Evolutionary conservation across 2,113 vertebrate genomes (phyloP), one percentile per base, ranked within the genome.

Genomic region (Micronisus gabar): DNA sequence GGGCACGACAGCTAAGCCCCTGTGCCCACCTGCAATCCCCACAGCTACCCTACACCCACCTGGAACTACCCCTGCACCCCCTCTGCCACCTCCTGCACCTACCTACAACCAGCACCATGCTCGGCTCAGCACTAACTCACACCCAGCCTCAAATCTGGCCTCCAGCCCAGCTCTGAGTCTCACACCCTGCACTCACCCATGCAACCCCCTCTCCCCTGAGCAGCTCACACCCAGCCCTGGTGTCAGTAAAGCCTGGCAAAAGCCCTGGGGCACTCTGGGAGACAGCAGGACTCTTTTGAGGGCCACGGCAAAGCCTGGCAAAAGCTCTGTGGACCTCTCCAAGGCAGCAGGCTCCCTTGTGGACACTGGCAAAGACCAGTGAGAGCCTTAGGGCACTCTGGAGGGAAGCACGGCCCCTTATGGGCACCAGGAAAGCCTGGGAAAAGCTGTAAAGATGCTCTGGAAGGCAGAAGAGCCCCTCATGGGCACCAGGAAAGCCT

Each of bases 301-400:
- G 15, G 27, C 29, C 15, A 10, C 1, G 1, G n/a, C 7, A 38
- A 50, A 62, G 34, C 45, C 45, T 3, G 1, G 8, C 21, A 25
- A 78, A 25, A 63, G 58, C 36, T 27, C n/a, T 25, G 9, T 13
- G 14, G 61, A 53, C 32, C 48, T 43, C 32, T 22, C 14, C 6
- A 41, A 52, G 59, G 47, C 59, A 40, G 16, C 36, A 40, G 59
- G 22, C 47, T 26, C 36, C 17, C 29, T 32, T 34, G 36, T 12
- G 13, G 58, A 34, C 29, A 10, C 29, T 52, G 36, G 17, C 48
- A 53, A 80, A 66, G 38, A 12, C 14, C 25, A 22, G 61, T 1
- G 3, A 45, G 66, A 66, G 40, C 32, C 32, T 26, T 65, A 36
- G 36, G 17, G 22, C 5, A 9, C 36, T 53, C 48, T n/a, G 62